Conservation (phyloP, 2,797 vertebrate genomes). For the Champsocephalus gunnari region DNA sequence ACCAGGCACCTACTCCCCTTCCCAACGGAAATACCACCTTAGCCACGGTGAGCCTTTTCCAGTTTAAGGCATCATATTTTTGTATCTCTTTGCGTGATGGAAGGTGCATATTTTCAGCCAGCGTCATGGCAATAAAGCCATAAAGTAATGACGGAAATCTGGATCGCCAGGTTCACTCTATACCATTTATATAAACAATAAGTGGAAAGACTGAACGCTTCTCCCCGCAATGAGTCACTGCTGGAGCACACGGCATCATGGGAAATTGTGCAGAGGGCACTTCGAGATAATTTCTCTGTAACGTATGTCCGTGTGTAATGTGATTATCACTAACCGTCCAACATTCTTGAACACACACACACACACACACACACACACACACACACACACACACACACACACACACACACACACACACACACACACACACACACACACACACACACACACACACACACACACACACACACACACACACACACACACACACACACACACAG, state of each 20-base stretch:
- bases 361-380: constrained; percentile 13
- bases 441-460: constrained; percentile 25
- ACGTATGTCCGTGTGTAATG: constrained; percentile 40
- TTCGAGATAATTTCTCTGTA: constrained; percentile 41
- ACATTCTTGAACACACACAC: constrained; percentile 22
- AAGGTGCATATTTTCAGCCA: constrained; percentile 71
- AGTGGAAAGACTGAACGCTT: constrained; percentile 75
- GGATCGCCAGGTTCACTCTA: constrained; percentile 63
- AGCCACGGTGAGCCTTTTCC: constrained; percentile 57
- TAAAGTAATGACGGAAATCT: constrained; percentile 79
- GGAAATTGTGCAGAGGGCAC: constrained; percentile 49
- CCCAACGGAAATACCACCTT: constrained; percentile 72
- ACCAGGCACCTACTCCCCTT: constrained; percentile 51
- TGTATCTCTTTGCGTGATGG: constrained; percentile 59
- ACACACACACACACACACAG: constrained; percentile 32
- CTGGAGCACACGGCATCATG: constrained; percentile 64
- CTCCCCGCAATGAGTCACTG: constrained; percentile 73
- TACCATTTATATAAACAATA: constrained; percentile 82
- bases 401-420: constrained; percentile 15
- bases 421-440: constrained; percentile 23
- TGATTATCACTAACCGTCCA: constrained; percentile 59
- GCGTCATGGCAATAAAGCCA: constrained; percentile 67
- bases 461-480: constrained; percentile 31
- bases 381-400: constrained; percentile 13
- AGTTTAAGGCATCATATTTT: constrained; percentile 66